Base-by-base conservation (phyloP, 2,797 vertebrate genomes). In the Botia almorhae region DNA sequence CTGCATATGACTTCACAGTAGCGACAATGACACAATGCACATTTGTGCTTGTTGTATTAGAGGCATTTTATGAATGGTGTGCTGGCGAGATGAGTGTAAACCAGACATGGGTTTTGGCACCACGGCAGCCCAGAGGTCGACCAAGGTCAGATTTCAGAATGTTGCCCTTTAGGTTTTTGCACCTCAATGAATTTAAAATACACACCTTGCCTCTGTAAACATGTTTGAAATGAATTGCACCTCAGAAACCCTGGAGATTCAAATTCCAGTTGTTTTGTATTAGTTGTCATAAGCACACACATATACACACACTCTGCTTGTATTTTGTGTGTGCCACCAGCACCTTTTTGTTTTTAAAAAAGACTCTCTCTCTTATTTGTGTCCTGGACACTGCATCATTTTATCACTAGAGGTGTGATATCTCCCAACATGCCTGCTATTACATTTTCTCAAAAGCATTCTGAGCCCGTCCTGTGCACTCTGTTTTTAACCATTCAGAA, bases 1-100 rank as follows among this genome's bases (percentile, higher is more conserved):
- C 92, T 93, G 89, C 91, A 90, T 89, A 91, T 89, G 89, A 87
- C 89, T 91, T 93, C 90, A 92, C 93, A 93, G 93, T 91, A 92
- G 90, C 87, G 89, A 88, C 91, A 91, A 85, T 87, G 84, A 91
- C 92, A 93, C 91, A 90, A 87, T 84, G 88, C 89, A 73, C 69
- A 71, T 83, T 92, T 94, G 94, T 95, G 95, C 94, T 94, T 93
- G 88, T 76, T 81, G 89, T 46, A 91, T 81, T 85, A 73, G 88
- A 87, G 85, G 50, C 60, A 87, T 83, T 48, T 80, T 77, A 83
- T 88, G 87, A 33, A 6, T 91, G 89, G 83, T 16, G 83, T 16
- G 53, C 76, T 53, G 43, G 76, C 89, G 91, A 92, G 91, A 92
- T 87, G 89, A 86, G 43, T 74, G 73, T 85, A 85, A 83, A 83